phyloP scores from a whole-genome alignment of 2,888 invertebrate species.

The Conistra vaccinii region DNA sequence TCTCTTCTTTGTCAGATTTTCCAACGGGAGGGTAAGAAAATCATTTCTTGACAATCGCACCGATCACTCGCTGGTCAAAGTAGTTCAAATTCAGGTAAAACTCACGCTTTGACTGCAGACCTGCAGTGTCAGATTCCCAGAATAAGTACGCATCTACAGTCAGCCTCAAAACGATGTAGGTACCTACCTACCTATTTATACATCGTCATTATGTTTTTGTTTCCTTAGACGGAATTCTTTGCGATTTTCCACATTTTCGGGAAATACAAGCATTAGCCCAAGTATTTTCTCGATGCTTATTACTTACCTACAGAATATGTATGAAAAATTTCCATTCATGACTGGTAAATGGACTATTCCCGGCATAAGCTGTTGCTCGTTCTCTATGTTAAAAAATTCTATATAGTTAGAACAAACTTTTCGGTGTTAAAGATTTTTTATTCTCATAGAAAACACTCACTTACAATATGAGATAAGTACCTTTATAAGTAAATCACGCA shows the following conservation, averaged over 20 bases:
- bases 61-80: neutral
- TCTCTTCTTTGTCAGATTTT: conserved; percentile 4
- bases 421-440: too few relatives aligned
- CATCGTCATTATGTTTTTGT: neutral
- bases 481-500: too few relatives aligned
- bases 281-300: neutral
- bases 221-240: neutral
- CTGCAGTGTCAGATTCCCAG: neutral
- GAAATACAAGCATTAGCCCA: neutral
- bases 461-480: too few relatives aligned
- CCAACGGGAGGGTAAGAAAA: neutral
- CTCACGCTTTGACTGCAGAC: neutral
- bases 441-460: too few relatives aligned
- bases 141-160: neutral
- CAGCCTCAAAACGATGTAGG: neutral
- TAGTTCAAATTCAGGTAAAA: neutral
- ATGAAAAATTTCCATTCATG: too few relatives aligned
- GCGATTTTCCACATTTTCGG: neutral
- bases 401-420: neutral
- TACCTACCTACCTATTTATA: neutral
- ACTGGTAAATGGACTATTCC: neutral
- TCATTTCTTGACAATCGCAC: neutral
- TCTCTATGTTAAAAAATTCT: neutral
- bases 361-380: neutral
- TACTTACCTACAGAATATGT: neutral